A percentile compares a stretch with the other conserved stretches of the same genome.
Conservation (phyloP, 2,797 vertebrate species). For the Ptychadena robeensis region DNA sequence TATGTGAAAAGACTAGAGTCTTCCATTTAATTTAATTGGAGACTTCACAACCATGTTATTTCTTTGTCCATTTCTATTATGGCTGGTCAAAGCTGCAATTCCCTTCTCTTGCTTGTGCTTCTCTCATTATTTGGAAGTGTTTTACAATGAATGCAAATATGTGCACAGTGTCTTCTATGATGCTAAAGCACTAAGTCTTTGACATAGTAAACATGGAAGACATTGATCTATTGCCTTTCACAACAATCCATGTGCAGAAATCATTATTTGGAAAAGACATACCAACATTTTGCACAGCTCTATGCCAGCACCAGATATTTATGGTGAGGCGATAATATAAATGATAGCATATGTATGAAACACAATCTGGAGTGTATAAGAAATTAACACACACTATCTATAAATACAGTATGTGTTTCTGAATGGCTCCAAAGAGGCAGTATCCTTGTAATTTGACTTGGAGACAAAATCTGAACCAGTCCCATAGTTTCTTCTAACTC, state of each 20-base stretch:
- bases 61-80: constrained; percentile 66
- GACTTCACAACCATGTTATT: constrained; percentile 72
- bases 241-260: not conserved
- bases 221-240: not conserved
- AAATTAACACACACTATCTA: not conserved
- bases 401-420: not conserved
- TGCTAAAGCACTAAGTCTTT: not conserved
- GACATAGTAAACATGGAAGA: not conserved
- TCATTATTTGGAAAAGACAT: constrained; percentile 8
- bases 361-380: not conserved
- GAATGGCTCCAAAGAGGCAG: not conserved
- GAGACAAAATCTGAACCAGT: not conserved
- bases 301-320: not conserved
- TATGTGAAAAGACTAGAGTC: constrained; percentile 80
- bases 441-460: not conserved
- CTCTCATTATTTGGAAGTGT: constrained; percentile 69
- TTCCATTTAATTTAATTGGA: constrained; percentile 86
- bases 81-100: constrained; percentile 72
- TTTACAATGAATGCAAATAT: constrained; percentile 64
- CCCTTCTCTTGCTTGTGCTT: constrained; percentile 71
- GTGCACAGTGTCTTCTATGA: not conserved
- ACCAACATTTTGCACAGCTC: constrained; percentile 2
- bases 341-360: not conserved
- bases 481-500: not conserved
- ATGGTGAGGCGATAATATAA: not conserved